These are phyloP conservation scores for Matsumyia berberina DNA, from an alignment of 2,888 invertebrate species.

Conservation along the genomic window DNA sequence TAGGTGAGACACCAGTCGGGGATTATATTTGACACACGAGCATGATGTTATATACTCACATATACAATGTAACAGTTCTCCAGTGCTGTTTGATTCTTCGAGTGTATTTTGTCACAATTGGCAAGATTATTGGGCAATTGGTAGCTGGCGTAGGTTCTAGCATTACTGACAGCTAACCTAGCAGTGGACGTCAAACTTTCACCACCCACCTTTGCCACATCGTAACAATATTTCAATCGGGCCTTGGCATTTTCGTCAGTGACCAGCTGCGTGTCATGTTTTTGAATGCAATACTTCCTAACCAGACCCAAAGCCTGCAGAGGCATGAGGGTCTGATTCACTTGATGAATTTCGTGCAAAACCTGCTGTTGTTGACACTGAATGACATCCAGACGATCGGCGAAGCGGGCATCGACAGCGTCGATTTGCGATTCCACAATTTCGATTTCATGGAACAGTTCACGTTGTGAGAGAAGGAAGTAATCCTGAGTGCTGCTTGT, in stretches of 20 bases:
- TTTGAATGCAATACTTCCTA: constrained; percentile 52
- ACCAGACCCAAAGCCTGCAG: constrained; percentile 30
- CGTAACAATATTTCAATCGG: neutral
- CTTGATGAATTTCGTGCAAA: constrained; percentile 29
- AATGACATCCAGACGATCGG: constrained; percentile 37
- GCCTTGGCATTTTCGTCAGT: neutral
- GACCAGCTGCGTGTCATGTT: constrained; percentile 28
- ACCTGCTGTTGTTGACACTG: constrained; percentile 21
- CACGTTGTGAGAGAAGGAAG: constrained; percentile 16
- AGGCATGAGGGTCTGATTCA: constrained; percentile 35
- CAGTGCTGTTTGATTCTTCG: neutral
- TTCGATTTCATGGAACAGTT: constrained; percentile 21
- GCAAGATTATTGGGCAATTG: neutral
- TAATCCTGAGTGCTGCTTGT: constrained; percentile 28
- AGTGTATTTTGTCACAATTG: neutral
- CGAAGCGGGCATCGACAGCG: constrained; percentile 29
- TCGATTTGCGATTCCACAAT: constrained; percentile 21
- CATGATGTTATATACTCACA: too few species aligned
- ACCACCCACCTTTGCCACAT: neutral
- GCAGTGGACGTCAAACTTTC: neutral
- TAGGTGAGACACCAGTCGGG: neutral
- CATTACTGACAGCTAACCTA: neutral
- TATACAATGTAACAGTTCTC: neutral
- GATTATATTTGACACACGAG: neutral
- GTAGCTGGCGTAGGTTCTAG: neutral